Percentiles rank a stretch among this genome's conserved stretches.
These are phyloP conservation scores for Trichomalopsis sarcophagae DNA, from an alignment of 1,140 invertebrate genomes.

Conservation along the genomic window DNA sequence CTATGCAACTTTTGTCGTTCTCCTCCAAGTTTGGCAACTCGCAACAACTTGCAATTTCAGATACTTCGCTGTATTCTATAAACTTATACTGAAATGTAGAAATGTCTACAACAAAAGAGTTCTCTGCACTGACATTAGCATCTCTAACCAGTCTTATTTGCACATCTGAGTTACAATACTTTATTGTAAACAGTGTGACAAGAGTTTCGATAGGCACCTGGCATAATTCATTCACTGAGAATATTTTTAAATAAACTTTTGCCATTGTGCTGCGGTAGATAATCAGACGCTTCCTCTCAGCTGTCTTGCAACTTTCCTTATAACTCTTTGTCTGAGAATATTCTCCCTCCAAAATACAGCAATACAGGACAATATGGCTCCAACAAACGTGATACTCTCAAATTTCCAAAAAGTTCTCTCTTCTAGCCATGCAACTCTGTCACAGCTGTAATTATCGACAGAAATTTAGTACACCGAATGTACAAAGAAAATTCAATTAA, in stretches of 20 bases:
- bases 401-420: constrained; percentile 90
- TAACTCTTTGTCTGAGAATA: constrained; percentile 76
- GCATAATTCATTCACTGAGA: constrained; percentile 58
- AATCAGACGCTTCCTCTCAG: constrained; percentile 69
- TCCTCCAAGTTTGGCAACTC: constrained; percentile 77
- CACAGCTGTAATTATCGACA: constrained; percentile 76
- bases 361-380: constrained; percentile 79
- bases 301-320: constrained; percentile 79
- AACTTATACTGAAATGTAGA: constrained; percentile 60
- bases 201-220: constrained; percentile 71
- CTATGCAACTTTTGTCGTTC: constrained; percentile 78
- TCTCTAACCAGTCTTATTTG: constrained; percentile 60
- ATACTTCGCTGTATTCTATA: constrained; percentile 61
- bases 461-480: constrained; percentile 6
- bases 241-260: constrained; percentile 68
- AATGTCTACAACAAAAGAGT: constrained; percentile 62
- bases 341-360: constrained; percentile 77
- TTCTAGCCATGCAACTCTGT: constrained; percentile 82
- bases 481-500: constrained; percentile 16
- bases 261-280: constrained; percentile 56
- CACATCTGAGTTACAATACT: constrained; percentile 67
- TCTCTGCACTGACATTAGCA: constrained; percentile 51
- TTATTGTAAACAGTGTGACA: constrained; percentile 68
- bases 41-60: constrained; percentile 71
- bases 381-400: constrained; percentile 82